Conservation (phyloP, 92 coral and sea anemone species). For the Palythoa heliodiscus region DNA sequence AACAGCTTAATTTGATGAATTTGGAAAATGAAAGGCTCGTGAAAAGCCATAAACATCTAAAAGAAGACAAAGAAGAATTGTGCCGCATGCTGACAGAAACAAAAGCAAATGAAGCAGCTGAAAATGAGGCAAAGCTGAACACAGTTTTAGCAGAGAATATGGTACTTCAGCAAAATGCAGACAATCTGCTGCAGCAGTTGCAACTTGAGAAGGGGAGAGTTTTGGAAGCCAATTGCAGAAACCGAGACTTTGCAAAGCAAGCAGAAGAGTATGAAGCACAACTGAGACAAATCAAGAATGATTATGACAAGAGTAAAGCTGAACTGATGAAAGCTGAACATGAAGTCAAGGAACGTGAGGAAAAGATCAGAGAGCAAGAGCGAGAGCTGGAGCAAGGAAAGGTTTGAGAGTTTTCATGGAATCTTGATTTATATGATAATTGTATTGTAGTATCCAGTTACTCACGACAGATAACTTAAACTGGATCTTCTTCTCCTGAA, state of each 20-base stretch:
- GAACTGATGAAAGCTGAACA: not conserved
- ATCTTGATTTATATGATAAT: not conserved
- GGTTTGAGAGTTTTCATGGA: not conserved
- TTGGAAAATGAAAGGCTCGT: conserved; percentile 1
- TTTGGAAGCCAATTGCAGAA: not conserved
- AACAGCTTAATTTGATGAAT: conserved; percentile 4
- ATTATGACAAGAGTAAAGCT: not conserved
- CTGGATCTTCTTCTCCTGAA: too few relatives aligned
- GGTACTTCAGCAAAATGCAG: conserved; percentile 2
- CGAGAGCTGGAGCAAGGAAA: conserved; percentile 38
- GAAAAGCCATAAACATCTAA: conserved; percentile 11
- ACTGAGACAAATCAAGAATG: not conserved
- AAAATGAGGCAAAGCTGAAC: not conserved
- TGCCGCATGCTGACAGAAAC: conserved; percentile 33
- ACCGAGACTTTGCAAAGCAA: not conserved
- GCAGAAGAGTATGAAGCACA: not conserved
- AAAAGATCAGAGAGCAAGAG: conserved; percentile 29
- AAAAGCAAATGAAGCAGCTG: conserved; percentile 10
- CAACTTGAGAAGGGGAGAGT: not conserved
- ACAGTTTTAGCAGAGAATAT: not conserved
- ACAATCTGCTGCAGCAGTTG: conserved; percentile 9
- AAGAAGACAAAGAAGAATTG: conserved; percentile 32
- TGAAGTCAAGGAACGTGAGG: not conserved
- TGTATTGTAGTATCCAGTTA: too few relatives aligned
- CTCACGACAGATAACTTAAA: too few relatives aligned